Conservation (phyloP, 2,113 vertebrate genomes). For the Scytalopus superciliaris region DNA sequence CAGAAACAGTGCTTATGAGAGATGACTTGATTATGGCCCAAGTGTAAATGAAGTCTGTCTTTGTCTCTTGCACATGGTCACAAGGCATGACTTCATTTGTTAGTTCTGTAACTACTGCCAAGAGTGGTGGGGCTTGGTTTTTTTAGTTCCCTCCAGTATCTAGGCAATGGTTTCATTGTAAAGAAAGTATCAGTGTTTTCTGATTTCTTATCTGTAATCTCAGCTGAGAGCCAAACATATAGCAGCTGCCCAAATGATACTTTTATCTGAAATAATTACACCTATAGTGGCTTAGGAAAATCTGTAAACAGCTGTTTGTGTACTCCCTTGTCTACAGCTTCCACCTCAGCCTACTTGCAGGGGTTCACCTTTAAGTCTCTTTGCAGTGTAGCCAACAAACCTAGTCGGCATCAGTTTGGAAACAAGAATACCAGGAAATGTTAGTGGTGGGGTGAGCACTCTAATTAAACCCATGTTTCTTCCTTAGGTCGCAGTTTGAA, state of each 20-base stretch:
- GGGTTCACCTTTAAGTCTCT: neutral
- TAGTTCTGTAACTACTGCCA: neutral
- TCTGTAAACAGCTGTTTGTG: neutral
- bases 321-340: neutral
- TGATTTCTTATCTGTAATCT: neutral
- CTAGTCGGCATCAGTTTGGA: neutral
- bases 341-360: neutral
- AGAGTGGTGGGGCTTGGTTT: neutral
- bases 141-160: neutral
- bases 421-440: neutral
- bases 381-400: neutral
- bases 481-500: conserved; percentile 78
- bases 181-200: neutral
- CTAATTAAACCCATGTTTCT: neutral
- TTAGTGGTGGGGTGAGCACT: neutral
- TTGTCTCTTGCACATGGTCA: neutral
- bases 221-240: neutral
- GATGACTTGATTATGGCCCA: neutral
- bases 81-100: neutral
- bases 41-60: neutral
- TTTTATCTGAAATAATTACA: neutral
- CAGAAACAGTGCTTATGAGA: neutral
- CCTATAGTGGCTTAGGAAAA: neutral
- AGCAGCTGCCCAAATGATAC: neutral
- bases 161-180: neutral